Evolutionary conservation across 2,888 invertebrate genomes (phyloP), one percentile per base, ranked within the genome.

Genomic region (Caenorhabditis zanzibari): DNA sequence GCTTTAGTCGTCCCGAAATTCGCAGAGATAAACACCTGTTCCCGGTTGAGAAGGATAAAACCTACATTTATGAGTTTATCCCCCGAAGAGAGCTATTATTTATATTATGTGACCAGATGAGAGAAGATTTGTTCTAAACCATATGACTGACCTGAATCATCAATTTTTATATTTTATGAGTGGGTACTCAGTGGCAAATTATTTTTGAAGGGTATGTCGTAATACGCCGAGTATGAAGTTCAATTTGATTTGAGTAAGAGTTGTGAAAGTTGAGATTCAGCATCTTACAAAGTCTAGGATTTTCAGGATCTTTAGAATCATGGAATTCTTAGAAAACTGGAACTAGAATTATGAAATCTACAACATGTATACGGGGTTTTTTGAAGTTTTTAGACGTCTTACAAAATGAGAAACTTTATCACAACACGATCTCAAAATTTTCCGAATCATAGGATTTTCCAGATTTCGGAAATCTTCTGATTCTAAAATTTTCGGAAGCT

Each of bases 1-100:
- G 16, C 4, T 63, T 22, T 61, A 61, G 44, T 61, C 61, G 61
- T 61, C 69, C 26, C n/a, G n/a, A n/a, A n/a, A n/a, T 69, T n/a
- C 24, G 19, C 35, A 38, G 47, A 71, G 77, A 79, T 71, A 79
- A 72, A 38, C 77, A 79, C 71, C 77, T 79, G 71, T 72, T 71
- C 77, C n/a, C 47, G 38, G 38, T 10, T 38, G 38, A 32, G 32
- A 16, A 7, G 47, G 47, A 47, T 47, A 44, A 63, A 63, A 63
- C 63, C 63, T 61, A 61, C 32, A 58, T 58, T 59, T 59, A 59
- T 59, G 59, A 38, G n/a, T 59, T 59, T 32, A 61, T 61, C 26
- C 24, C 54, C 49, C n/a, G 47, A 19, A 5, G 19, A 47, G 44
- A 44, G 16, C 16, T 44, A 44, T 44, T 32, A 32, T 32, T 7